Evolutionary conservation across 2,797 vertebrate species (phyloP).

Genomic region (Natrix natrix): DNA sequence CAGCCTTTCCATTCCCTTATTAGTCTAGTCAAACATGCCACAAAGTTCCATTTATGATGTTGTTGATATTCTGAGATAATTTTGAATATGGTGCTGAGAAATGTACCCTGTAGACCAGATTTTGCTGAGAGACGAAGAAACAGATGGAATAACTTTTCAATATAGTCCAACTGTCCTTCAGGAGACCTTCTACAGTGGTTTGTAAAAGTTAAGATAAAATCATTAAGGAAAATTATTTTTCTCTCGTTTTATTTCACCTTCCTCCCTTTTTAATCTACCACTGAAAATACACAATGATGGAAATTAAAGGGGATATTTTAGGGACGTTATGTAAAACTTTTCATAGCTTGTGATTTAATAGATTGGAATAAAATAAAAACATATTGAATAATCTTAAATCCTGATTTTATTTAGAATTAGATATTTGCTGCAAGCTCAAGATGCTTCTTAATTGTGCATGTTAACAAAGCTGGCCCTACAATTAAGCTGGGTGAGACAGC

Average conservation of each 20-base stretch:
- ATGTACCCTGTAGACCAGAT: not conserved
- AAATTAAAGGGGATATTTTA: slow-evolving; percentile 15
- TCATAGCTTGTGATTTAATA: not conserved
- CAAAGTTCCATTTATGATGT: not conserved
- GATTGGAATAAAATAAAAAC: not conserved
- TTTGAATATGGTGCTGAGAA: not conserved
- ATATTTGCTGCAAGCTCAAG: not conserved
- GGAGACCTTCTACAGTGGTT: not conserved
- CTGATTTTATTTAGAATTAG: not conserved
- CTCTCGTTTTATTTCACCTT: slow-evolving; percentile 32
- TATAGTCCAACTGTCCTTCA: not conserved
- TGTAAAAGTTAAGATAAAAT: slow-evolving; percentile 29
- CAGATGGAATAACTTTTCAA: not conserved
- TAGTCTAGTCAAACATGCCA: not conserved
- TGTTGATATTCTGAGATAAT: not conserved
- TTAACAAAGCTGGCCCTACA: not conserved
- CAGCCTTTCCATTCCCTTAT: not conserved
- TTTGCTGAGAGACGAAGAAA: not conserved
- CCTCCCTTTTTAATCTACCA: slow-evolving; percentile 22
- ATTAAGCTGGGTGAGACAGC: not conserved
- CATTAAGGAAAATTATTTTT: slow-evolving; percentile 22
- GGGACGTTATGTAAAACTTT: not conserved
- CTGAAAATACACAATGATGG: slow-evolving; percentile 21
- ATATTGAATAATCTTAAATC: not conserved
- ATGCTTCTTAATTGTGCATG: not conserved